Conservation (phyloP, 2,888 invertebrate genomes). For the Pristionchus exspectatus region DNA sequence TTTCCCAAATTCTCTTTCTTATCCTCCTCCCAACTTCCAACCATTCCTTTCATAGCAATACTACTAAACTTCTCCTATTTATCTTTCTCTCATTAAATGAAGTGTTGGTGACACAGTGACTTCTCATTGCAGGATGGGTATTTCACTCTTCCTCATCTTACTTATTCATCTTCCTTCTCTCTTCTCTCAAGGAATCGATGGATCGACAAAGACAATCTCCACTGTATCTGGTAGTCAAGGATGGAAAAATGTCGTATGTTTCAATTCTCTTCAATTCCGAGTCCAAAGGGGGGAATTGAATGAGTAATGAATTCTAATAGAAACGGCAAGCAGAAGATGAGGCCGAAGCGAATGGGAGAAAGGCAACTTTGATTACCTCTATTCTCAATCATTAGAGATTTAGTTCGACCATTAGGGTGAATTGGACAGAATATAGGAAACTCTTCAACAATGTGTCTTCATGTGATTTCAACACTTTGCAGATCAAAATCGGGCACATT, state of each 20-base stretch:
- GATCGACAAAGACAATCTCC: conserved; percentile 38
- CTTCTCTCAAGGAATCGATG: background rate
- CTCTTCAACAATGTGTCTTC: background rate
- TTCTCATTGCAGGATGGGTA: background rate
- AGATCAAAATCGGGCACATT: conserved; percentile 71
- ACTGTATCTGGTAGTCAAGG: conserved; percentile 45
- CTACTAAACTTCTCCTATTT: background rate
- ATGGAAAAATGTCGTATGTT: conserved; percentile 53
- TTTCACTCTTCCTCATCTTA: conserved; percentile 14
- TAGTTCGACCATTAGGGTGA: too few relatives aligned
- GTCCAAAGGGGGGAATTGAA: background rate
- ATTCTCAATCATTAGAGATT: background rate
- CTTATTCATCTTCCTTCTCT: background rate
- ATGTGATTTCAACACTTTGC: background rate
- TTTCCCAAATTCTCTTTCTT: background rate
- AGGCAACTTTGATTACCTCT: conserved; percentile 38
- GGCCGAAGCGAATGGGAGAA: conserved; percentile 27
- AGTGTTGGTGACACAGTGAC: background rate
- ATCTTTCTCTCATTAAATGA: background rate
- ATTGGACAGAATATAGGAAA: background rate
- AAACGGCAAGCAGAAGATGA: conserved; percentile 33
- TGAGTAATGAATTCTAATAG: conserved; percentile 26
- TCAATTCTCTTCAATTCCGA: background rate
- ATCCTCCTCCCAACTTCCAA: background rate
- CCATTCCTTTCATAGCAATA: background rate